A percentile compares a stretch with the other conserved stretches of the same genome.
These are phyloP conservation scores for Mylabris phalerata DNA, from an alignment of 1,140 invertebrate genomes.

Conservation along the genomic window DNA sequence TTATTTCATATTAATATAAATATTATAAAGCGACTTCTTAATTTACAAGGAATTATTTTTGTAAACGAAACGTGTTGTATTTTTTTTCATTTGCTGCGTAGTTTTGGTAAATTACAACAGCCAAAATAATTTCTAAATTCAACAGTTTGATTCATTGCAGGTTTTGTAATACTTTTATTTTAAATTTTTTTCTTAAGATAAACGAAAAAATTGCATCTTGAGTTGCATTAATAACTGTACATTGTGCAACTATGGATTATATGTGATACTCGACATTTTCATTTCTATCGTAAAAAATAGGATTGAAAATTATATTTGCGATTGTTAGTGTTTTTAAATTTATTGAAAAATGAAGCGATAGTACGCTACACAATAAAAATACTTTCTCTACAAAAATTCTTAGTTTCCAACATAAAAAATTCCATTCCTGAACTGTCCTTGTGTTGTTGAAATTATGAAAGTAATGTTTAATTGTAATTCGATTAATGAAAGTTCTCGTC, in stretches of 20 bases:
- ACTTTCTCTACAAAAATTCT: too few relatives aligned
- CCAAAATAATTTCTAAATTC: too few relatives aligned
- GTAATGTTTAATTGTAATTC: too few relatives aligned
- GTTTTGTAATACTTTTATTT: too few relatives aligned
- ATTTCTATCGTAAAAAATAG: conserved; percentile 4
- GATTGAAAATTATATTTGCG: conserved; percentile 22
- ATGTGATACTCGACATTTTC: conserved; percentile 31
- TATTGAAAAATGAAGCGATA: conserved; percentile 13
- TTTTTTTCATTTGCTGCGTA: neutral
- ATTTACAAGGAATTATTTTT: neutral
- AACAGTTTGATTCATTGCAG: too few relatives aligned
- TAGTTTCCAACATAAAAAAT: too few relatives aligned
- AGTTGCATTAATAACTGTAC: conserved; percentile 21
- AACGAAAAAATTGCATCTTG: too few relatives aligned
- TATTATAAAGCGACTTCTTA: conserved; percentile 1
- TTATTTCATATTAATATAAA: conserved; percentile 2
- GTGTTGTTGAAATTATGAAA: too few relatives aligned
- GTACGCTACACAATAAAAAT: neutral
- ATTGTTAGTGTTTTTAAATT: conserved; percentile 25
- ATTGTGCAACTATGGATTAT: conserved; percentile 26
- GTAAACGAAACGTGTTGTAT: neutral
- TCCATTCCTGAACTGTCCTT: too few relatives aligned
- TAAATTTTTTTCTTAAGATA: neutral
- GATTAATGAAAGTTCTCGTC: too few relatives aligned
- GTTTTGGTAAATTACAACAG: neutral